Evolutionary conservation across 2,113 vertebrate species (phyloP), one percentile per base, ranked within the genome.

Genomic region (Eurystomus gularis): DNA sequence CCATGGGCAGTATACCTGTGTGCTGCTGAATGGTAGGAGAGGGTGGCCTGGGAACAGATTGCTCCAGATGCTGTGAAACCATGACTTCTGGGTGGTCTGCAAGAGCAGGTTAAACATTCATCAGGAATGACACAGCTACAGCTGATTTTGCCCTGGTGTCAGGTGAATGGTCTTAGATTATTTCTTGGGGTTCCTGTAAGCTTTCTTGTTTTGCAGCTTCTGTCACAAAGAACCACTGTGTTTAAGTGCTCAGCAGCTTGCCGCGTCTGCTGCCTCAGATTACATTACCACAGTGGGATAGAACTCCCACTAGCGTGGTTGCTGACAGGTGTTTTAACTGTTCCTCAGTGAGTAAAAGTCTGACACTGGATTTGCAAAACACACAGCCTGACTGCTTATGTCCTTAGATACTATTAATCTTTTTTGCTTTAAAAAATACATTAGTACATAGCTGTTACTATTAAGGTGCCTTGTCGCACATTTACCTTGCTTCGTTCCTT

Each of bases 121-220:
- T 77, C 37, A 23, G 58, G 75, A 83, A 57, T 57, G 35, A 44
- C 33, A 16, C 17, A 60, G 48, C 39, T 72, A 44, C 15, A 42
- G 51, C 66, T 90, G 66, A 51, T 80, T 54, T 29, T 90, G n/a
- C 62, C 18, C 1, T 58, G 46, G 37, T 51, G 18, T 93, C 79
- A 88, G 57, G 48, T 82, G 87, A 78, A 75, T 64, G 26, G 52
- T 76, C 73, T 95, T 66, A 19, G 33, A 33, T 77, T 93, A 70
- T 92, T 94, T 90, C 66, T 46, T 88, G 54, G 29, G 12, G 29
- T 92, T 13, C 28, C 23, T 62, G 28, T 93, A 82, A 85, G 23
- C 17, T 62, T 62, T 57, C 17, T 26, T 48, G 31, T 77, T 68
- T 42, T 72, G 42, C 60, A 62, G n/a, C 24, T 78, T 92, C 64